These are phyloP conservation scores for Rhagoletis pomonella DNA, from an alignment of 1,140 invertebrate genomes.

Conservation along the genomic window DNA sequence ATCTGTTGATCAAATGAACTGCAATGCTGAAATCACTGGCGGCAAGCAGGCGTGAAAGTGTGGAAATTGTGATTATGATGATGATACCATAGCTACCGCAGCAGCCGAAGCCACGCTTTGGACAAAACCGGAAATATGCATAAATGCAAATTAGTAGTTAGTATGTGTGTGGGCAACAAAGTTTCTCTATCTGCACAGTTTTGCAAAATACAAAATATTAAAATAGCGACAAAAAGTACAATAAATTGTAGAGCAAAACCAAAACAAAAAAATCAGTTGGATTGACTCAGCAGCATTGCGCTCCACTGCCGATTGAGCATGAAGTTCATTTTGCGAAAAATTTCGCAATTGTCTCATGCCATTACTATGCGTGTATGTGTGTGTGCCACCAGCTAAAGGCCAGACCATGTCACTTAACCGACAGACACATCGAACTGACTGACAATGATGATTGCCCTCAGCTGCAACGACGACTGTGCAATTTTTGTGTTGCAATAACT, in stretches of 20 bases:
- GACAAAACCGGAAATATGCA: slow-evolving; percentile 31
- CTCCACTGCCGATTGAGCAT: not conserved
- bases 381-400: not conserved
- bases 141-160: not conserved
- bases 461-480: not conserved
- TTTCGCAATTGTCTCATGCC: slow-evolving; percentile 39
- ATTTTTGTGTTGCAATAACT: slow-evolving; percentile 24
- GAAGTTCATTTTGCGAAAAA: slow-evolving; percentile 8
- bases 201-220: slow-evolving; percentile 6
- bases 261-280: not conserved
- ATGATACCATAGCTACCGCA: not conserved
- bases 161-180: not conserved
- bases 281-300: not conserved
- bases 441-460: slow-evolving; percentile 23
- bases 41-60: slow-evolving; percentile 23
- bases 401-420: not conserved
- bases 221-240: not conserved
- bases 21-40: not conserved
- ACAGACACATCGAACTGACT: not conserved
- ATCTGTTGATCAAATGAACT: not conserved
- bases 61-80: not conserved
- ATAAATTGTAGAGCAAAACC: not conserved
- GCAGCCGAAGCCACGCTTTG: not conserved
- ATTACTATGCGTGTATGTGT: not conserved
- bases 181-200: not conserved